Evolutionary conservation across 2,888 invertebrate species (phyloP).

Genomic region (Epistrophe grossulariae): DNA sequence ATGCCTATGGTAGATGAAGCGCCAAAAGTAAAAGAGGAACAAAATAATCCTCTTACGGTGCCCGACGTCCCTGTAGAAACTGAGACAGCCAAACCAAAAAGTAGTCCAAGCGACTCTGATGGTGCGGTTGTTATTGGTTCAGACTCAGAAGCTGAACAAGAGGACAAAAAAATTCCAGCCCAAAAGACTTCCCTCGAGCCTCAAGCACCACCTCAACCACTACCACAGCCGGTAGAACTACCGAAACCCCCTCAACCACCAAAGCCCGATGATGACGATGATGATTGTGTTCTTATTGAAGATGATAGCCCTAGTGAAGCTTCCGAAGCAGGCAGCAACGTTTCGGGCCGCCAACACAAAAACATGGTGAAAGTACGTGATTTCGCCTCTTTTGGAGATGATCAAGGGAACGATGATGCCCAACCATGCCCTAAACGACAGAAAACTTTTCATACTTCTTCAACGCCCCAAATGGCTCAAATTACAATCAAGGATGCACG

Average conservation of each 20-base stretch:
- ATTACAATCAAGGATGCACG: constrained; percentile 83
- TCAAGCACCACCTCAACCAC: constrained; percentile 10
- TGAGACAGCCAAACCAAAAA: constrained; percentile 35
- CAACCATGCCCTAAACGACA: constrained; percentile 82
- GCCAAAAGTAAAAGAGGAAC: constrained; percentile 51
- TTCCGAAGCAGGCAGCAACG: constrained; percentile 75
- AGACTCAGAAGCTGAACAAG: constrained; percentile 80
- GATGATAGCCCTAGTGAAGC: constrained; percentile 83
- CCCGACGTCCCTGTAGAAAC: constrained; percentile 17
- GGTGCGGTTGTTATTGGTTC: constrained; percentile 83
- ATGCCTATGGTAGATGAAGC: constrained; percentile 76
- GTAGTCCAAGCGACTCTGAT: constrained; percentile 78
- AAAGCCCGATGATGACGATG: constrained; percentile 83
- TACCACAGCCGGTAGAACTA: neutral
- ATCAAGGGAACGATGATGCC: constrained; percentile 85
- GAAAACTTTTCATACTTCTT: constrained; percentile 64
- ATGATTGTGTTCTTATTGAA: constrained; percentile 85
- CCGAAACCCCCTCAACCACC: constrained; percentile 55
- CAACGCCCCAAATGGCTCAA: constrained; percentile 76
- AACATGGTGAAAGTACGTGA: constrained; percentile 80
- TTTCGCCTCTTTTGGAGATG: constrained; percentile 82
- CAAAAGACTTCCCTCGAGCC: neutral
- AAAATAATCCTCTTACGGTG: constrained; percentile 42
- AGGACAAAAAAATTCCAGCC: constrained; percentile 53
- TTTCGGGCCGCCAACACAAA: constrained; percentile 83